Percentiles rank a stretch among this genome's conserved stretches.
Evolutionary conservation across 92 coral and sea anemone species (phyloP).

Genomic region (Hydrozoanthus gracilis): DNA sequence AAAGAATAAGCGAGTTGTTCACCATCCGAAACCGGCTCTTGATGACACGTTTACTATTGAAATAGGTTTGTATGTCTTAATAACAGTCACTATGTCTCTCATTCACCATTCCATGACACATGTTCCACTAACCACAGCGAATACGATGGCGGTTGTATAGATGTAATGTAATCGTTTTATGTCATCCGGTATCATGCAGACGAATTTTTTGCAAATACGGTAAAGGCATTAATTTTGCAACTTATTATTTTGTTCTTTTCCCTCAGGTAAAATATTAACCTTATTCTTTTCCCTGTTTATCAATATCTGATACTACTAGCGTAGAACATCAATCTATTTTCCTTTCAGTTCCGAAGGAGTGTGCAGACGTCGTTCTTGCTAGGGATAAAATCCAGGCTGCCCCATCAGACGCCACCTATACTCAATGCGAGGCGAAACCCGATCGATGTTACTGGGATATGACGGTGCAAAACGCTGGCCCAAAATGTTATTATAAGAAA

Average conservation of each 20-base stretch:
- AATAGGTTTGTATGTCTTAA: conserved; percentile 26
- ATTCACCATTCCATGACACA: background rate
- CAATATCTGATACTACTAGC: background rate
- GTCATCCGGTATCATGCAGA: too few relatives aligned
- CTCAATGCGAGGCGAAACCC: conserved; percentile 60
- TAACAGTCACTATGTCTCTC: background rate
- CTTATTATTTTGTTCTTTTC: too few relatives aligned
- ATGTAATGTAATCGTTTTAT: too few relatives aligned
- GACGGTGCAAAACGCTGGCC: background rate
- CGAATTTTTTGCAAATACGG: too few relatives aligned
- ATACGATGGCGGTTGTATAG: too few relatives aligned
- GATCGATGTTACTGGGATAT: conserved; percentile 65
- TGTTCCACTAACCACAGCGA: too few relatives aligned
- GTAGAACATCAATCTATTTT: background rate
- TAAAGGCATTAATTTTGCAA: too few relatives aligned
- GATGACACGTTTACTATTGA: conserved; percentile 57
- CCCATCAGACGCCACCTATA: conserved; percentile 12
- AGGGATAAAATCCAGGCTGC: conserved; percentile 60
- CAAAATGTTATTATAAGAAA: conserved; percentile 63
- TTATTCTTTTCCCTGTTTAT: background rate
- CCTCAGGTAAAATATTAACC: background rate
- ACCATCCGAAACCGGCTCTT: conserved; percentile 38
- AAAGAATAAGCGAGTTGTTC: background rate
- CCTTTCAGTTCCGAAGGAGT: conserved; percentile 62
- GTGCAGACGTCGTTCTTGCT: conserved; percentile 52